Evolutionary conservation across 1,140 invertebrate genomes (phyloP), one percentile per base, ranked within the genome.

Genomic region (Plodia interpunctella): DNA sequence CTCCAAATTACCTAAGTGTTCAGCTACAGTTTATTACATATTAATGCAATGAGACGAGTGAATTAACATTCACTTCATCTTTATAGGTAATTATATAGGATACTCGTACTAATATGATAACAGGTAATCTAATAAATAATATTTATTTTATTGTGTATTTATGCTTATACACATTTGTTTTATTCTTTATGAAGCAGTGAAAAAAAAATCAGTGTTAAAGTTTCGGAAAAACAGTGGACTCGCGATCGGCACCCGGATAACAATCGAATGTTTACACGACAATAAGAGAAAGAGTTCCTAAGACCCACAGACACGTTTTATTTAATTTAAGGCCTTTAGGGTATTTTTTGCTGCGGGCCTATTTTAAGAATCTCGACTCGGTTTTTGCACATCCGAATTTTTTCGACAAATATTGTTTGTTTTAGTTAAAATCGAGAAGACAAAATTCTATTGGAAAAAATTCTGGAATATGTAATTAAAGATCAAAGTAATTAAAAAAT

Each of bases 211-310:
- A 44, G 38, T 44, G 38, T 44, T 44, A 44, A 44, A 44, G 32
- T 44, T 17, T 44, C n/a, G 1, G 9, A 44, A 44, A 32, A 44
- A 44, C 38, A 35, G 38, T 44, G 5, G 38, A 44, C 15, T n/a
- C 38, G 10, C 38, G 38, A 44, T 44, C 38, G 38, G 9, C 38
- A 2, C 13, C 38, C 13, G 63, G 76, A 82, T 76, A 78, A 80
- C 77, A 81, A 85, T 83, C 82, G 80, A 80, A 83, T 78, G 70
- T 75, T 80, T 77, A 80, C 74, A 80, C 65, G 66, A 74, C 65
- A 78, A 78, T 67, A 83, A 80, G 66, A 82, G 65, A 57, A 71
- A 57, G 57, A 53, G 19, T 25, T 13, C 21, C 19, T 25, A 25
- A 25, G 19, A 20, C 19, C 19, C 17, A 25, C 51, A n/a, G 21